phyloP scores from a whole-genome alignment of 2,797 vertebrate genomes.

The Enteromius fasciolatus region DNA sequence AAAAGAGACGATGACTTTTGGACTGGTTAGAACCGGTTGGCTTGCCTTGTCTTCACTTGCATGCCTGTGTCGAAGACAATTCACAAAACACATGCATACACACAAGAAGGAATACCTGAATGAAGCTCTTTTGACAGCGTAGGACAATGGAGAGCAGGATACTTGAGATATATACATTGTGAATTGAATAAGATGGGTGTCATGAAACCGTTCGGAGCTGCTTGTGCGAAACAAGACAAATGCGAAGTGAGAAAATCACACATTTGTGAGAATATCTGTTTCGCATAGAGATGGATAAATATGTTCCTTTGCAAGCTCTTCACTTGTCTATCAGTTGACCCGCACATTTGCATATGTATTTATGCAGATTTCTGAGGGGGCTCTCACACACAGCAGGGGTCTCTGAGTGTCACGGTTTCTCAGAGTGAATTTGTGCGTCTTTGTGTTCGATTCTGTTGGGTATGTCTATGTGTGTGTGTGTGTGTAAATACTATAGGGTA shows the following conservation, averaged over 20 bases:
- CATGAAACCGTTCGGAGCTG: not conserved
- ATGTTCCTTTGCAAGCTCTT: conserved; percentile 69
- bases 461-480: conserved; percentile 32
- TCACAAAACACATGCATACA: conserved; percentile 62
- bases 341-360: conserved; percentile 81
- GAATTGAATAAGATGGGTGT: not conserved
- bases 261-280: conserved; percentile 49
- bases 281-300: conserved; percentile 50
- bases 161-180: conserved; percentile 9
- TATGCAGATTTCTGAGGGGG: conserved; percentile 48
- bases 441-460: conserved; percentile 34
- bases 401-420: conserved; percentile 41
- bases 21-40: conserved; percentile 92
- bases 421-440: conserved; percentile 37
- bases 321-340: conserved; percentile 73
- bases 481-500: not conserved
- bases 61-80: conserved; percentile 75
- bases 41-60: conserved; percentile 75
- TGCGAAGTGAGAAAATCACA: not conserved
- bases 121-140: conserved; percentile 7
- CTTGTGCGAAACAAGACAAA: not conserved
- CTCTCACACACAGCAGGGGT: conserved; percentile 48
- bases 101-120: conserved; percentile 30
- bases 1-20: conserved; percentile 76
- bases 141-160: conserved; percentile 9